Evolutionary conservation across 2,797 vertebrate species (phyloP).

Genomic region (Brachyrhaphis roseni): DNA sequence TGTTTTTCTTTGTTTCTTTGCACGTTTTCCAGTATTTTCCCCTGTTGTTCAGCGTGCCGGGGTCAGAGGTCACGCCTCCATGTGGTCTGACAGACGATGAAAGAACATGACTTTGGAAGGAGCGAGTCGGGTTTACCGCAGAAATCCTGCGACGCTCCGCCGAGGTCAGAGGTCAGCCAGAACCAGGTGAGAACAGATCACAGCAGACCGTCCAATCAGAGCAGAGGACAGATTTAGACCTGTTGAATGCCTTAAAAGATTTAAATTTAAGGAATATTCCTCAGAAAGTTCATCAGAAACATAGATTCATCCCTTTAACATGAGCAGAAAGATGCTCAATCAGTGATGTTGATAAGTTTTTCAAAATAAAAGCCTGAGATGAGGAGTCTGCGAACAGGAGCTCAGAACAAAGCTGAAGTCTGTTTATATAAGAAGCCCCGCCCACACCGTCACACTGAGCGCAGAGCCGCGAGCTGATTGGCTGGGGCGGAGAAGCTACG

Average conservation of each 20-base stretch:
- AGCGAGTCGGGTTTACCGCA: conserved; percentile 80
- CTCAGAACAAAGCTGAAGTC: conserved; percentile 15
- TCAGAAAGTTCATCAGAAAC: background rate
- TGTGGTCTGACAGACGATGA: conserved; percentile 86
- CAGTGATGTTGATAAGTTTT: background rate
- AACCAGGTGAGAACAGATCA: conserved; percentile 31
- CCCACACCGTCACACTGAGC: conserved; percentile 41
- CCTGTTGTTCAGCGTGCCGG: background rate
- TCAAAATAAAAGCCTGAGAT: conserved; percentile 20
- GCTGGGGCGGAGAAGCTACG: conserved; percentile 14
- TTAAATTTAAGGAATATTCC: background rate
- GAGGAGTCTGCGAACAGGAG: background rate
- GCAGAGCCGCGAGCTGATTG: conserved; percentile 36
- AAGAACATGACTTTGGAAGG: conserved; percentile 89
- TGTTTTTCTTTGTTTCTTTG: background rate
- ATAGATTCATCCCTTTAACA: background rate
- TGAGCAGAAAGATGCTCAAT: background rate
- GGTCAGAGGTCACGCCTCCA: conserved; percentile 55
- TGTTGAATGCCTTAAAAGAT: background rate
- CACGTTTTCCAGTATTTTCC: background rate
- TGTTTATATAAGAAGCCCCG: conserved; percentile 73
- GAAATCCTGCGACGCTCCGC: conserved; percentile 39
- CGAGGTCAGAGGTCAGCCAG: conserved; percentile 40
- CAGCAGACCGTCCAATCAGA: background rate
- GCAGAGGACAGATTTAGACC: background rate